Percentiles rank a stretch among this genome's conserved stretches.
phyloP scores from a whole-genome alignment of 2,888 invertebrate genomes.

The Scrobipalpa atriplicella region DNA sequence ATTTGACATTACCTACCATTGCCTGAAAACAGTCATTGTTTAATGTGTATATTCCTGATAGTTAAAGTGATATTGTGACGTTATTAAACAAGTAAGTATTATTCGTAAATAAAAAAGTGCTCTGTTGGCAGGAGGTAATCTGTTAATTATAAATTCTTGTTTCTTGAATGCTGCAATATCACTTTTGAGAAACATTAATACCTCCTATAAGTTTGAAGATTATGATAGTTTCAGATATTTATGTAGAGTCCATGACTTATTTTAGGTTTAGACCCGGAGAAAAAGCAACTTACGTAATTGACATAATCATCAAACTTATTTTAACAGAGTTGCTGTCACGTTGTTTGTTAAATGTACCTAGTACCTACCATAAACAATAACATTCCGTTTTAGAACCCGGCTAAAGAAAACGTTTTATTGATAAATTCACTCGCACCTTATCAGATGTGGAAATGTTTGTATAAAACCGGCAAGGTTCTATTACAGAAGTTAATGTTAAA shows the following conservation, averaged over 20 bases:
- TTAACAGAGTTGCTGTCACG: slow-evolving; percentile 22
- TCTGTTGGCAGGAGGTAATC: background rate
- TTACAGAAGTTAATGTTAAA: slow-evolving; percentile 28
- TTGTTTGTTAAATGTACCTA: slow-evolving; percentile 23
- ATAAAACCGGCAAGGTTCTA: background rate
- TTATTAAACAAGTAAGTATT: background rate
- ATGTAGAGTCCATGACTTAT: background rate
- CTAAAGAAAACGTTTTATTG: background rate
- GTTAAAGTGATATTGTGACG: slow-evolving; percentile 25
- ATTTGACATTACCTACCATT: slow-evolving; percentile 21
- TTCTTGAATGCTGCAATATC: slow-evolving; percentile 18
- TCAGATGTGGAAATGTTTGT: background rate
- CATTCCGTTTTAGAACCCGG: background rate
- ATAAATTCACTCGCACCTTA: background rate
- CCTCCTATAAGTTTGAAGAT: slow-evolving; percentile 15
- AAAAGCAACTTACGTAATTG: background rate
- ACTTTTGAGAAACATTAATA: slow-evolving; percentile 13
- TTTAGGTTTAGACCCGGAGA: no score
- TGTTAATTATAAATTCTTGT: background rate
- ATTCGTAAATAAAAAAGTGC: background rate
- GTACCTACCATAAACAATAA: background rate
- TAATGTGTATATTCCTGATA: slow-evolving; percentile 12
- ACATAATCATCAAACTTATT: slow-evolving; percentile 27
- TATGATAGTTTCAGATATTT: background rate
- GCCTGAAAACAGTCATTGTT: slow-evolving; percentile 16